Conservation (phyloP, 2,888 invertebrate species). For the Latrodectus hesperus region DNA sequence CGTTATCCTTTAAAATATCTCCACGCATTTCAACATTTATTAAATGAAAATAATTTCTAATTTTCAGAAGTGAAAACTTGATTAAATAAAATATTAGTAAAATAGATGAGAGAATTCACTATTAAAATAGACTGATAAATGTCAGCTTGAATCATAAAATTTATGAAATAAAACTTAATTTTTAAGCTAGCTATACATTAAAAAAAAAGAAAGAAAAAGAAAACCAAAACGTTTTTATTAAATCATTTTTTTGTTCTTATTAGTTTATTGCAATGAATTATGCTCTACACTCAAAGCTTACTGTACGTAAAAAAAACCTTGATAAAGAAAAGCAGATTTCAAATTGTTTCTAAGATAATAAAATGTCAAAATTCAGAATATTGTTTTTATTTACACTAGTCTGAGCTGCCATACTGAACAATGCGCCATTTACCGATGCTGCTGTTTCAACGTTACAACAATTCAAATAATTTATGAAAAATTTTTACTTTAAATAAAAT, state of each 20-base stretch:
- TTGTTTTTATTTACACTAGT: not conserved
- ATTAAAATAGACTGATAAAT: too few relatives aligned
- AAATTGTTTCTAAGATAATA: not conserved
- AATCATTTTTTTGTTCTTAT: not conserved
- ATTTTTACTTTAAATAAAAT: not conserved
- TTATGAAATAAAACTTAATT: too few relatives aligned
- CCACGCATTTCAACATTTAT: too few relatives aligned
- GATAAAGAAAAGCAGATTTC: not conserved
- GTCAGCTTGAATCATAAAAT: too few relatives aligned
- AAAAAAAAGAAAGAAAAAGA: too few relatives aligned
- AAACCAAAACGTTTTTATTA: not conserved
- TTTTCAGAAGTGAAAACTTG: too few relatives aligned
- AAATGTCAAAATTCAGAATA: not conserved
- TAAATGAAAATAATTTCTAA: too few relatives aligned
- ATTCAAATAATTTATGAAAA: not conserved
- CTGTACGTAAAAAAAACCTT: not conserved
- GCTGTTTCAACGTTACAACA: not conserved
- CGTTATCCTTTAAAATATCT: too few relatives aligned
- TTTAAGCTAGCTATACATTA: too few relatives aligned
- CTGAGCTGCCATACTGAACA: constrained; percentile 59
- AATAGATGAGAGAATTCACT: too few relatives aligned
- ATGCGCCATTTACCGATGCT: constrained; percentile 49
- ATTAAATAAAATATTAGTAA: too few relatives aligned
- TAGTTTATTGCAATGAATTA: not conserved
- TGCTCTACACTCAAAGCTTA: not conserved